These are phyloP conservation scores for Acanthurus tractus DNA, from an alignment of 2,797 vertebrate genomes.

Conservation along the genomic window DNA sequence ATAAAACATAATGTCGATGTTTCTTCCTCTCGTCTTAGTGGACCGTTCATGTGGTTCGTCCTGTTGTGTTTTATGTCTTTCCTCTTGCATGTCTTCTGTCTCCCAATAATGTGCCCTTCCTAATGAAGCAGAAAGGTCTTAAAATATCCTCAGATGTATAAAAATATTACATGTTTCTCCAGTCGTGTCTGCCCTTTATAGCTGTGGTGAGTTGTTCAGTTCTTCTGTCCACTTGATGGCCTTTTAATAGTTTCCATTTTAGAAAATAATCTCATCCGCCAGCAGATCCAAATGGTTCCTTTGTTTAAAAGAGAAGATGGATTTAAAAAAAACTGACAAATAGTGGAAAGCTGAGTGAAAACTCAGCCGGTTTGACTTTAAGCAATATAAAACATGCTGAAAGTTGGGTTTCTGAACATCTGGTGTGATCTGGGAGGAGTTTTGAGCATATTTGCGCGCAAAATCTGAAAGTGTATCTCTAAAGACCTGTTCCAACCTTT, in stretches of 20 bases:
- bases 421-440: constrained; percentile 18
- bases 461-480: background rate
- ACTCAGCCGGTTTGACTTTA: constrained; percentile 15
- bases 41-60: constrained; percentile 12
- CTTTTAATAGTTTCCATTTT: constrained; percentile 65
- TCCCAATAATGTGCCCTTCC: background rate
- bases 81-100: constrained; percentile 3
- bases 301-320: constrained; percentile 42
- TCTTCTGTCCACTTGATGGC: constrained; percentile 36
- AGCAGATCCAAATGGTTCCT: constrained; percentile 40
- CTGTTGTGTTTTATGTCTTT: constrained; percentile 35
- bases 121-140: constrained; percentile 33
- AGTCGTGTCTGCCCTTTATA: constrained; percentile 24
- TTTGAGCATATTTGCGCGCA: too few relatives aligned
- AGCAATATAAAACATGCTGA: constrained; percentile 15
- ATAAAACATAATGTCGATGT: background rate
- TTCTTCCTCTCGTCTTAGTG: background rate
- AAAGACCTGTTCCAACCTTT: too few relatives aligned
- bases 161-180: constrained; percentile 25
- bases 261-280: constrained; percentile 43
- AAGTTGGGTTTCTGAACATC: constrained; percentile 26
- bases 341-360: constrained; percentile 23
- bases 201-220: constrained; percentile 28
- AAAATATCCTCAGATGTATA: background rate
- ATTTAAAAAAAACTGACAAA: constrained; percentile 31